These are phyloP conservation scores for Rhopalosiphum maidis DNA, from an alignment of 1,140 invertebrate genomes.

Conservation along the genomic window DNA sequence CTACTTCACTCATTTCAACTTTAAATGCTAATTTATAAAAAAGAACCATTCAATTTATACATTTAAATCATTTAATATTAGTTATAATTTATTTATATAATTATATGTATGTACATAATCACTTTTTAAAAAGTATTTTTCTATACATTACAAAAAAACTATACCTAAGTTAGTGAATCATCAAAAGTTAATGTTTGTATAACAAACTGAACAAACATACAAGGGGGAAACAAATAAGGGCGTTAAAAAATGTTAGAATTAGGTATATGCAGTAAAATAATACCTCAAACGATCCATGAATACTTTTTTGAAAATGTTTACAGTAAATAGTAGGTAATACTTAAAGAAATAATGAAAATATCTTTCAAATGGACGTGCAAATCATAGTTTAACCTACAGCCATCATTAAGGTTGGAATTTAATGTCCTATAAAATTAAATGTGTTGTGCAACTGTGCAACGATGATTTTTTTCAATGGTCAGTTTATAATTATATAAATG, in stretches of 20 bases:
- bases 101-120: not conserved
- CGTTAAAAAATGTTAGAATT: not conserved
- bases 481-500: too few species aligned
- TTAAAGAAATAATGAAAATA: not conserved
- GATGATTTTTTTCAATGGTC: too few species aligned
- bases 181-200: not conserved
- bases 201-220: not conserved
- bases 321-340: not conserved
- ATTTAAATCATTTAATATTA: too few species aligned
- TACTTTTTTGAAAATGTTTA: not conserved
- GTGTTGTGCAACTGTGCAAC: too few species aligned
- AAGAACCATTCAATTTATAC: not conserved
- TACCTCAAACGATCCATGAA: not conserved
- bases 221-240: not conserved
- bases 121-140: not conserved
- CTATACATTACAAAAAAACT: not conserved
- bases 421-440: too few species aligned
- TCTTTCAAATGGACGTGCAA: not conserved
- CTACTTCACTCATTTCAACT: not conserved
- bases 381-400: not conserved
- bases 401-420: not conserved
- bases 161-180: not conserved
- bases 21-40: not conserved
- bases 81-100: not conserved
- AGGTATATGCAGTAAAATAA: not conserved